Evolutionary conservation across 2,797 vertebrate species (phyloP).

Genomic region (Gila robusta): DNA sequence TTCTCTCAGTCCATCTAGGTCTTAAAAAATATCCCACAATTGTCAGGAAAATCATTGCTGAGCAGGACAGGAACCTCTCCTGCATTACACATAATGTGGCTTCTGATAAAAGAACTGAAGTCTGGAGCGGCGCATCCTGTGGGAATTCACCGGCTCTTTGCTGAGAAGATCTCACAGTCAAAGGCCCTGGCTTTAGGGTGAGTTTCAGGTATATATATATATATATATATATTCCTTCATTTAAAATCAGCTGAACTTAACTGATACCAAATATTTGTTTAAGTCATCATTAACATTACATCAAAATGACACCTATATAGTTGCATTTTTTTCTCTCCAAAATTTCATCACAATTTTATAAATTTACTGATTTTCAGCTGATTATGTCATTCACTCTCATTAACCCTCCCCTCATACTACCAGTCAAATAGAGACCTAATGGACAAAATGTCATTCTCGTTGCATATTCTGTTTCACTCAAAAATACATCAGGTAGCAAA

Average conservation of each 20-base stretch:
- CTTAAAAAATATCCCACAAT: slow-evolving; percentile 37
- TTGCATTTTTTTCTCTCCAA: too few relatives aligned
- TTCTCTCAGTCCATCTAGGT: slow-evolving; percentile 7
- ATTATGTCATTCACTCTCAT: background rate
- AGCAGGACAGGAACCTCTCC: slow-evolving; percentile 13
- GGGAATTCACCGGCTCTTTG: background rate
- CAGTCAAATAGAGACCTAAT: background rate
- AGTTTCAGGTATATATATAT: background rate
- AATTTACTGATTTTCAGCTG: background rate
- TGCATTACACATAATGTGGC: slow-evolving; percentile 26
- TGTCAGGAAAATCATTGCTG: background rate
- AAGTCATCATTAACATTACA: background rate
- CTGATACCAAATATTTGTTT: background rate
- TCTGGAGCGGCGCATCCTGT: slow-evolving; percentile 10
- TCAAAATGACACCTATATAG: background rate
- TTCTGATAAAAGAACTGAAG: slow-evolving; percentile 31
- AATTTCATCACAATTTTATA: background rate
- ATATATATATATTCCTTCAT: background rate
- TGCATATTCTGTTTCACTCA: background rate
- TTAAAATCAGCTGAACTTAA: background rate
- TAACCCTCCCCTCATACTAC: background rate
- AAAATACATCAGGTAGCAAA: background rate
- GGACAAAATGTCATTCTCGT: background rate
- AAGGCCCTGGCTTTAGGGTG: slow-evolving; percentile 20
- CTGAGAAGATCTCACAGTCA: slow-evolving; percentile 16